Evolutionary conservation across 2,113 vertebrate genomes (phyloP), one percentile per base, ranked within the genome.

Genomic region (Pleuronectes platessa): DNA sequence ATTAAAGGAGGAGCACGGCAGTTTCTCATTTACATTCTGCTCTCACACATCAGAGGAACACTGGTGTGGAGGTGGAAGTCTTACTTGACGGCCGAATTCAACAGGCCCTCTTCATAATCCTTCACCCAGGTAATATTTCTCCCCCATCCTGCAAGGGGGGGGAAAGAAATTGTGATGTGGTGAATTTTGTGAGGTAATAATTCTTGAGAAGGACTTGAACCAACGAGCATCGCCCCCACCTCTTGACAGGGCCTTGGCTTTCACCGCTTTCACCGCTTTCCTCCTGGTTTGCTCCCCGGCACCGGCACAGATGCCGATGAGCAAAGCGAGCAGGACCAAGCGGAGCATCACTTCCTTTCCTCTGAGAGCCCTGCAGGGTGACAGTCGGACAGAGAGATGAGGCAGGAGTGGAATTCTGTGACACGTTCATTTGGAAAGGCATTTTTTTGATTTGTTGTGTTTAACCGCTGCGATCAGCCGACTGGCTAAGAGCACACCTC

Each of bases 31-130:
- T 14, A 45, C 20, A 66, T 54, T 62, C 58, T 74, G 17, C 55
- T 72, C 18, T 45, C 13, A 54, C 4, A 68, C 11, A 24, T 21
- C 9, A 49, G 53, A 56, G 3, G 17, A 4, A 66, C 26, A 70
- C 31, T 31, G 27, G 5, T 27, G 5, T 27, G 1, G 31, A 15
- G 4, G 5, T 2, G 47, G 8, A 8, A 23, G 12, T 20, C 68
- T 79, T 92, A 96, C 96, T 93, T 96, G 81, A 92, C 86, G 31
- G 79, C 88, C 21, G 92, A 93, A 82, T 94, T 92, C 56, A 87
- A 83, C 73, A 97, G 93, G 9, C 92, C 97, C 62, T 95, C 95
- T 78, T 96, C 95, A 24, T 96, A 97, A 37, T 90, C 96, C 85
- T 95, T 86, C 14, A 94, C 93, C 96, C 97, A 98, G 0, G 51